These are phyloP conservation scores for Torymus auratus DNA, from an alignment of 2,888 invertebrate species.

Conservation along the genomic window DNA sequence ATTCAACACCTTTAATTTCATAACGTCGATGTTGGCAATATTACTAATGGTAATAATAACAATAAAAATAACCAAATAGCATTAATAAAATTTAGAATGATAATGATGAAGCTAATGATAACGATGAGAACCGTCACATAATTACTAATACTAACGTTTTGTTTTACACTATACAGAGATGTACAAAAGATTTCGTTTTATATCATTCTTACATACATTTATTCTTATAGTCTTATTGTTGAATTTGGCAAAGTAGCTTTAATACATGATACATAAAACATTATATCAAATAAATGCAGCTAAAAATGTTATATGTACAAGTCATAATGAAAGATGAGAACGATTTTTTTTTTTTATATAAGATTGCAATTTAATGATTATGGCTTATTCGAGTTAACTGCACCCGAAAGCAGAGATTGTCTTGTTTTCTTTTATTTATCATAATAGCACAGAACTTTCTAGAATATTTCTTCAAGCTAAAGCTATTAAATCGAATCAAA, in stretches of 20 bases:
- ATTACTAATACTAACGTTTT: slow-evolving; percentile 38
- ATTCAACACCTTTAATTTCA: too few relatives aligned
- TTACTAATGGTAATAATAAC: neutral
- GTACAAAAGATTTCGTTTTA: slow-evolving; percentile 51
- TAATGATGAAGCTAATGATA: slow-evolving; percentile 18
- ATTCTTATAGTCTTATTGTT: slow-evolving; percentile 32
- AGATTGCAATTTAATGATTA: slow-evolving; percentile 27
- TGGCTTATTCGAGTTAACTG: slow-evolving; percentile 50
- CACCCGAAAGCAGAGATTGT: slow-evolving; percentile 55
- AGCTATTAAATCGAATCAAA: too few relatives aligned
- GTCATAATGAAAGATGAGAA: slow-evolving; percentile 10
- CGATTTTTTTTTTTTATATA: slow-evolving; percentile 1
- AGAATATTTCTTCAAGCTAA: neutral
- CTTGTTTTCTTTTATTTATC: slow-evolving; percentile 39
- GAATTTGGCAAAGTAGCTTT: slow-evolving; percentile 58
- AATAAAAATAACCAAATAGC: slow-evolving; percentile 6
- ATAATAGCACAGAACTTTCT: slow-evolving; percentile 53
- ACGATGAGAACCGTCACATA: slow-evolving; percentile 13
- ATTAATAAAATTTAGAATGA: slow-evolving; percentile 2
- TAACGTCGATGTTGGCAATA: neutral
- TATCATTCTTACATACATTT: slow-evolving; percentile 24
- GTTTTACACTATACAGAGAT: slow-evolving; percentile 58
- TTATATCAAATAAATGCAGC: slow-evolving; percentile 31
- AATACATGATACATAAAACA: slow-evolving; percentile 41
- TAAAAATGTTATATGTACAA: slow-evolving; percentile 45